phyloP scores from a whole-genome alignment of 2,888 invertebrate species.

The Mythimna albipuncta region DNA sequence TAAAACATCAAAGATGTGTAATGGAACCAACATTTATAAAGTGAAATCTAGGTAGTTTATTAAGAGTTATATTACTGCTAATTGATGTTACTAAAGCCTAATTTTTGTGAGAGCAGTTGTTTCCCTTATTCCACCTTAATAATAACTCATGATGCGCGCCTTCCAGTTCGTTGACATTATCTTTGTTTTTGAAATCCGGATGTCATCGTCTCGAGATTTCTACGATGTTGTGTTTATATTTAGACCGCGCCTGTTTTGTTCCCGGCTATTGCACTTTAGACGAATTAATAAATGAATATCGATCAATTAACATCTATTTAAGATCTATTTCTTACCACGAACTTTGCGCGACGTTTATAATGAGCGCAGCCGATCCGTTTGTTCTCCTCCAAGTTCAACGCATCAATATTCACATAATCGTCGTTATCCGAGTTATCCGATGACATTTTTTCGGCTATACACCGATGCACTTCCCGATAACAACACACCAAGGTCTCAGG shows the following conservation, averaged over 20 bases:
- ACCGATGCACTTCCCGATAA: conserved; percentile 51
- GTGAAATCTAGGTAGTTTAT: conserved; percentile 9
- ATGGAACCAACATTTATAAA: not conserved
- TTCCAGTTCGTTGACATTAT: conserved; percentile 77
- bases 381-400: conserved; percentile 68
- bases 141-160: conserved; percentile 57
- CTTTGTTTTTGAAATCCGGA: conserved; percentile 76
- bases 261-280: conserved; percentile 31
- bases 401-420: conserved; percentile 69
- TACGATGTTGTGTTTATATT: conserved; percentile 79
- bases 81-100: conserved; percentile 1
- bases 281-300: conserved; percentile 26
- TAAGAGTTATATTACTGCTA: conserved; percentile 10
- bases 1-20: not conserved
- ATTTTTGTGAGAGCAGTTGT: not conserved
- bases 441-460: conserved; percentile 76
- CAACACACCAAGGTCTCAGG: conserved; percentile 58
- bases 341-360: conserved; percentile 96
- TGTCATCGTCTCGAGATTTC: conserved; percentile 70
- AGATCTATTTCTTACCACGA: conserved; percentile 92
- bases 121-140: conserved; percentile 39
- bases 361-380: conserved; percentile 94
- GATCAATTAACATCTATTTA: conserved; percentile 25
- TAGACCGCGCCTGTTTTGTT: conserved; percentile 75
- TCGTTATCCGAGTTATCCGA: conserved; percentile 73